Percentiles rank a stretch among this genome's conserved stretches.
These are phyloP conservation scores for Cryptocephalus primarius DNA, from an alignment of 2,888 invertebrate genomes.

Conservation along the genomic window DNA sequence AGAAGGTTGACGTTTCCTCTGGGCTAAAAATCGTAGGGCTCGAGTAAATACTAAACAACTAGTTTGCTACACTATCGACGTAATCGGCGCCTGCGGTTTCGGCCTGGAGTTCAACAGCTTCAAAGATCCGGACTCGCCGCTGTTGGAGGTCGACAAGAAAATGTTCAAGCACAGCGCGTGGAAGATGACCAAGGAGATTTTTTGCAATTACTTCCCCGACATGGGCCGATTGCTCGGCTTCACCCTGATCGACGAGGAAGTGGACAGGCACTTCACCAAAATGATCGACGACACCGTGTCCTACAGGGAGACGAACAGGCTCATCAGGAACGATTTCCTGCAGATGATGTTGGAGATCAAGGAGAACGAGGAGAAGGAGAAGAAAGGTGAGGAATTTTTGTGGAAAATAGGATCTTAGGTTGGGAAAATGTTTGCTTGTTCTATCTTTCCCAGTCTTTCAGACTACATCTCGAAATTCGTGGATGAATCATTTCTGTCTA, in stretches of 20 bases:
- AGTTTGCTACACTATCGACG: constrained; percentile 5
- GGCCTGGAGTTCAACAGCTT: constrained; percentile 47
- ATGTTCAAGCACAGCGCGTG: neutral
- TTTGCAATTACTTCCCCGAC: neutral
- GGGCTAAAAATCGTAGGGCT: no score
- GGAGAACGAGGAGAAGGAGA: constrained; percentile 4
- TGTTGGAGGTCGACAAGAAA: constrained; percentile 19
- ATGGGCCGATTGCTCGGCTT: neutral
- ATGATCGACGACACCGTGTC: constrained; percentile 35
- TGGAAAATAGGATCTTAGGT: no score
- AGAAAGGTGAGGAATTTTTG: neutral
- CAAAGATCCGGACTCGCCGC: constrained; percentile 37
- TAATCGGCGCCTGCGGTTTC: constrained; percentile 40
- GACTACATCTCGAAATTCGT: no score
- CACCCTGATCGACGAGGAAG: constrained; percentile 3
- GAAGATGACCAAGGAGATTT: neutral
- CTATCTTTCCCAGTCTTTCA: no score
- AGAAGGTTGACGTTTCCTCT: no score
- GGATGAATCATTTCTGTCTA: no score
- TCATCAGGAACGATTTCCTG: constrained; percentile 42
- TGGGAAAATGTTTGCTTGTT: no score
- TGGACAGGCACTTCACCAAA: constrained; percentile 35
- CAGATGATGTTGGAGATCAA: constrained; percentile 34
- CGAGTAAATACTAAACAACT: no score
- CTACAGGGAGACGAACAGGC: constrained; percentile 34